phyloP scores from a whole-genome alignment of 2,113 vertebrate species.

The Morone chrysops region DNA sequence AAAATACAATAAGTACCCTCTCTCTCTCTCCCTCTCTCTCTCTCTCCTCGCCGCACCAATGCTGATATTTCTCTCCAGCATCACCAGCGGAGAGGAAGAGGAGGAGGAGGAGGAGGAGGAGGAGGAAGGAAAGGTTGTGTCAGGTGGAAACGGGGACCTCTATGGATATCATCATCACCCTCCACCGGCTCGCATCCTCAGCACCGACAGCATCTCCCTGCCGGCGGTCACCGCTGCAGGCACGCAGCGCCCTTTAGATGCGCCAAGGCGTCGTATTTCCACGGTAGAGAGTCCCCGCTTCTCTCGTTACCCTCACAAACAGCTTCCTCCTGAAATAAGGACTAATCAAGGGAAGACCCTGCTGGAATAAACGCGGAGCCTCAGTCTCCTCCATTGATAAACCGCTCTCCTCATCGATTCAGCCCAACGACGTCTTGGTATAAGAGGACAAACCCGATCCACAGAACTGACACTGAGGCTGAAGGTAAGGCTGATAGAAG shows the following conservation, averaged over 20 bases:
- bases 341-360: constrained; percentile 57
- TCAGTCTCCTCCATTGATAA: constrained; percentile 70
- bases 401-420: constrained; percentile 63
- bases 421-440: constrained; percentile 57
- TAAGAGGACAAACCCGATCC: constrained; percentile 46
- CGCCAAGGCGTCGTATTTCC: constrained; percentile 34
- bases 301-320: constrained; percentile 33
- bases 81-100: constrained; percentile 72
- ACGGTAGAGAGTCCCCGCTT: constrained; percentile 12
- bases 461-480: constrained; percentile 48
- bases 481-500: constrained; percentile 74
- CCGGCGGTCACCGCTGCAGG: constrained; percentile 63
- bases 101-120: constrained; percentile 61
- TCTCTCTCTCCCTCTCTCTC: background rate
- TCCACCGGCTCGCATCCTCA: constrained; percentile 75
- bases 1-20: too few relatives aligned
- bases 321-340: constrained; percentile 34
- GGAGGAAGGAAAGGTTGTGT: constrained; percentile 74
- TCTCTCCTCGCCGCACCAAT: constrained; percentile 68
- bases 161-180: constrained; percentile 77
- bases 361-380: constrained; percentile 69
- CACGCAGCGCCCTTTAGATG: constrained; percentile 32
- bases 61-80: constrained; percentile 79
- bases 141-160: constrained; percentile 75
- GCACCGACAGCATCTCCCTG: constrained; percentile 64